Evolutionary conservation across 2,113 vertebrate species (phyloP), one percentile per base, ranked within the genome.

Genomic region (Ellobius talpinus): DNA sequence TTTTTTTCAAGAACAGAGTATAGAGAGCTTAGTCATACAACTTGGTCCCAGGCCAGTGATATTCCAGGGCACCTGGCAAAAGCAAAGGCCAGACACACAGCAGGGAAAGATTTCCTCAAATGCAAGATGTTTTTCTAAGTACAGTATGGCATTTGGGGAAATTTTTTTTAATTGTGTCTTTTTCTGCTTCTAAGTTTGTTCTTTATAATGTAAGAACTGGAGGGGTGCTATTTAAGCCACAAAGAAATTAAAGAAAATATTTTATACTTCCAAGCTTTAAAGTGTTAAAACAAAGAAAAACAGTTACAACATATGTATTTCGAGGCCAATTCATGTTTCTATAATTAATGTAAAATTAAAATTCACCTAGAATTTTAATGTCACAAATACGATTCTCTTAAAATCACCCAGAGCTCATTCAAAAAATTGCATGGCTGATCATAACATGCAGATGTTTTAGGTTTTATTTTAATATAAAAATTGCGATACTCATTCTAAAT

Each of bases 81-180:
- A 93, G 52, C 87, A 97, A 97, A 97, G 88, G 96, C 96, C 96
- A 97, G 86, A 88, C 65, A 95, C 92, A 93, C 95, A 97, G 87
- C 55, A 29, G 72, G 93, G 14, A 93, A 95, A 97, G 65, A 92
- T 97, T 96, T 96, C 92, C 85, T 95, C 45, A 96, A 96, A 91
- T 85, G 50, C 24, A 89, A 95, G 91, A 93, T 74, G 76, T 79
- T 96, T 95, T 96, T 55, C 73, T 87, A 91, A 96, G 65, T 91
- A 87, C 42, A 70, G 76, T 58, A 70, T 94, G 90, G 96, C 89
- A 95, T 97, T 97, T 97, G 23, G 4, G 45, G 90, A 63, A 87
- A 50, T 84, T 91, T 95, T 94, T 94, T 96, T 79, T 94, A 92
- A 96, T 94, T 39, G 17, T 85, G 39, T 88, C 45, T 72, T n/a